Evolutionary conservation across 2,888 invertebrate species (phyloP).

Genomic region (Caenorhabditis uteleia): DNA sequence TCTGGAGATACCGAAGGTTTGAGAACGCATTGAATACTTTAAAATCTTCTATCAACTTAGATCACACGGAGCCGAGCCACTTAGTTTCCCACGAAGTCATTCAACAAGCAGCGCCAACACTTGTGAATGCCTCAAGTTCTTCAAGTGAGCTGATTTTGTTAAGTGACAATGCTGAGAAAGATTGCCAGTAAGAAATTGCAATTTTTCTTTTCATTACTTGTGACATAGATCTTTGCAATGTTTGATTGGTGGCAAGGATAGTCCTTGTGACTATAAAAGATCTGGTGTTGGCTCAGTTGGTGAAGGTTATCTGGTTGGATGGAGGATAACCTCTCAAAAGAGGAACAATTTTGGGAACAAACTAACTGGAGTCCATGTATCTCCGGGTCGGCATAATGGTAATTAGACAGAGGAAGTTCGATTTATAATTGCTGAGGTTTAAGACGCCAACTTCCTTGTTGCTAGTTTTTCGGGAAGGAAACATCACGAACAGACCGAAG

Average conservation of each 20-base stretch:
- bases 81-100: slow-evolving; percentile 22
- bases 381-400: slow-evolving; percentile 35
- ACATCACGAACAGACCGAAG: slow-evolving; percentile 10
- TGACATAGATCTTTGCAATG: slow-evolving; percentile 42
- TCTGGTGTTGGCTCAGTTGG: slow-evolving; percentile 46
- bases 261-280: slow-evolving; percentile 48
- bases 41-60: slow-evolving; percentile 1
- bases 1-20: slow-evolving; percentile 36
- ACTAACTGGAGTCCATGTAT: slow-evolving; percentile 49
- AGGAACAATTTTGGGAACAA: slow-evolving; percentile 45
- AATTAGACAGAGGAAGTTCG: background rate
- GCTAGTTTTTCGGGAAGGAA: slow-evolving; percentile 49
- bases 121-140: slow-evolving; percentile 13
- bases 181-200: slow-evolving; percentile 20
- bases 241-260: slow-evolving; percentile 34
- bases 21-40: background rate
- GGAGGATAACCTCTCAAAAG: slow-evolving; percentile 28
- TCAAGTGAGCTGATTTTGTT: slow-evolving; percentile 22
- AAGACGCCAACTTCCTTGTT: slow-evolving; percentile 44
- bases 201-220: background rate
- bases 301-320: slow-evolving; percentile 46
- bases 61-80: slow-evolving; percentile 1
- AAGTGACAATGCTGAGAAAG: slow-evolving; percentile 9
- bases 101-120: slow-evolving; percentile 27
- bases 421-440: slow-evolving; percentile 5